Percentiles rank a stretch among this genome's conserved stretches.
Conservation (phyloP, 2,888 invertebrate species). For the Limnephilus rhombicus region DNA sequence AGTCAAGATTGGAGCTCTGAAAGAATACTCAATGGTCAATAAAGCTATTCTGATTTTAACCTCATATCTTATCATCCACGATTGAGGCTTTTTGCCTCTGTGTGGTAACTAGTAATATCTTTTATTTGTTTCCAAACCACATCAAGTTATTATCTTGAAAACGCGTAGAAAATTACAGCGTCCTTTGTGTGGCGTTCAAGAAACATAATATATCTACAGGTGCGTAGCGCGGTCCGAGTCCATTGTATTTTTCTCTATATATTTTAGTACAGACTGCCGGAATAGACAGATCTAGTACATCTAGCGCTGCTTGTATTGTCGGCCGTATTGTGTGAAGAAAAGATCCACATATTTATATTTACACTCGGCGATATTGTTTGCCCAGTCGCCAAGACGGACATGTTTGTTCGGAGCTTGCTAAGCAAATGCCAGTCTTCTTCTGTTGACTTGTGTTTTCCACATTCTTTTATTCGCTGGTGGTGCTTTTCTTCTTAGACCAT, state of each 20-base stretch:
- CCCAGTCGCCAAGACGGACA: constrained; percentile 49
- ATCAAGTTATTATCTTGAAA: background rate
- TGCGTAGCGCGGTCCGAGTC: constrained; percentile 33
- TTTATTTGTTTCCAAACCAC: background rate
- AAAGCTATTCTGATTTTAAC: background rate
- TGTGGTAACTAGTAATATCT: background rate
- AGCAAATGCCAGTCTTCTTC: constrained; percentile 45
- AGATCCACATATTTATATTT: constrained; percentile 50
- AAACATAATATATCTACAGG: constrained; percentile 16
- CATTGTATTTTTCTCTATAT: constrained; percentile 13
- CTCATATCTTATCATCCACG: background rate
- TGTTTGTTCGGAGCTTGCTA: constrained; percentile 52
- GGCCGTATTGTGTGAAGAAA: constrained; percentile 47
- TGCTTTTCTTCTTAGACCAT: constrained; percentile 37
- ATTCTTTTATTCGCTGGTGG: constrained; percentile 44
- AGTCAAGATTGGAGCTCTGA: background rate
- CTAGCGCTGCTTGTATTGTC: constrained; percentile 33
- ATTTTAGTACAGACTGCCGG: constrained; percentile 20
- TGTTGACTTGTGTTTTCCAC: constrained; percentile 34
- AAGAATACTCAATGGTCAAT: background rate
- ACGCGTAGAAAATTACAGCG: background rate
- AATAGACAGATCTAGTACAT: constrained; percentile 13
- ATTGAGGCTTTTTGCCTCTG: background rate
- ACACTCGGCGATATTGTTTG: constrained; percentile 45
- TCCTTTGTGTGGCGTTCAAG: background rate